Evolutionary conservation across 1,140 invertebrate genomes (phyloP).

Genomic region (Diorhabda sublineata): DNA sequence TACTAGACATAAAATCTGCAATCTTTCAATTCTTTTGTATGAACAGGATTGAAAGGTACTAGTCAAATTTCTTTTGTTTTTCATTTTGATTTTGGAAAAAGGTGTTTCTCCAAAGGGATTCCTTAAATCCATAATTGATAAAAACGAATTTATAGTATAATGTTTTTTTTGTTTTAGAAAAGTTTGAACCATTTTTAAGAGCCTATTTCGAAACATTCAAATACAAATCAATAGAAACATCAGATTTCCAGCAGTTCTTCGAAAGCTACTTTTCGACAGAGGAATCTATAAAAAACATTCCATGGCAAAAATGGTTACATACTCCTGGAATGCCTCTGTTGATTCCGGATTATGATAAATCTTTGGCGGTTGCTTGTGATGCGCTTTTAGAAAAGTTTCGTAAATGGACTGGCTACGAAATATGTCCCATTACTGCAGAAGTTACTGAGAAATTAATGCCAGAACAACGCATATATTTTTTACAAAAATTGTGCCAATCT

Average conservation of each 20-base stretch:
- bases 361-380: constrained; percentile 62
- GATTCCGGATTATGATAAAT: constrained; percentile 76
- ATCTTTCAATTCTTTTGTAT: too few species aligned
- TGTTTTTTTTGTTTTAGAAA: constrained; percentile 47
- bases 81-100: too few species aligned
- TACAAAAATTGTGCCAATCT: constrained; percentile 62
- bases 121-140: not conserved
- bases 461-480: constrained; percentile 68
- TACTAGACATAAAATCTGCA: too few species aligned
- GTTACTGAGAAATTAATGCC: constrained; percentile 60
- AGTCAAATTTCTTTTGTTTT: too few species aligned
- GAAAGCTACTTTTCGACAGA: constrained; percentile 71
- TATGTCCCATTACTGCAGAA: constrained; percentile 47
- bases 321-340: constrained; percentile 80
- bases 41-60: too few species aligned
- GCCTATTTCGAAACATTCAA: constrained; percentile 80
- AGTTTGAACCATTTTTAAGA: constrained; percentile 82
- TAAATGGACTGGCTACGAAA: constrained; percentile 48
- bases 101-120: too few species aligned
- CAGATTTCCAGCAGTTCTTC: constrained; percentile 75
- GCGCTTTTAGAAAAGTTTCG: constrained; percentile 56
- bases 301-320: constrained; percentile 85
- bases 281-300: constrained; percentile 55
- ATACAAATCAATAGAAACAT: constrained; percentile 76
- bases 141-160: not conserved